A percentile compares a stretch with the other conserved stretches of the same genome.
These are phyloP conservation scores for Seriola quinqueradiata DNA, from an alignment of 2,113 vertebrate genomes.

Conservation along the genomic window DNA sequence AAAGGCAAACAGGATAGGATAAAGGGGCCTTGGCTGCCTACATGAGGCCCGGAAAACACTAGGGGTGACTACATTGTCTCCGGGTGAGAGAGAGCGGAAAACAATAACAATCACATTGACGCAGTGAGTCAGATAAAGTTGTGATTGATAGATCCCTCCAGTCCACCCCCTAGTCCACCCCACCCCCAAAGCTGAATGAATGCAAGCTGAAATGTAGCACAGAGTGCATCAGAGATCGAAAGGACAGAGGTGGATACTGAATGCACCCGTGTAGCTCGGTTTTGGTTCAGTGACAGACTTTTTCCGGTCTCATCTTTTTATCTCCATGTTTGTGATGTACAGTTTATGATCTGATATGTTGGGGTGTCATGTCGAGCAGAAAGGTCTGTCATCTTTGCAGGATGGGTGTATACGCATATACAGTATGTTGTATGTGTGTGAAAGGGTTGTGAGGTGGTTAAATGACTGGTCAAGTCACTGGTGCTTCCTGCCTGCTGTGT, in stretches of 20 bases:
- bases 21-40: slow-evolving; percentile 69
- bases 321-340: slow-evolving; percentile 30
- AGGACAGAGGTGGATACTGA: slow-evolving; percentile 45
- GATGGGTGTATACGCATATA: not conserved
- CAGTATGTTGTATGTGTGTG: not conserved
- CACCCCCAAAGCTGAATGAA: slow-evolving; percentile 30
- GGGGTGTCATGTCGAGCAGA: slow-evolving; percentile 3
- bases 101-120: slow-evolving; percentile 63
- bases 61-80: slow-evolving; percentile 63
- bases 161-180: slow-evolving; percentile 2
- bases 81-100: slow-evolving; percentile 63
- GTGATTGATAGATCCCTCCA: slow-evolving; percentile 64
- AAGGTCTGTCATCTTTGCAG: not conserved
- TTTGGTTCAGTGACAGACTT: slow-evolving; percentile 34
- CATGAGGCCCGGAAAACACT: slow-evolving; percentile 49
- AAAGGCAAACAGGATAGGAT: slow-evolving; percentile 71
- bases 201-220: slow-evolving; percentile 48
- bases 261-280: slow-evolving; percentile 26
- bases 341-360: slow-evolving; percentile 9
- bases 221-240: slow-evolving; percentile 42
- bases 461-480: slow-evolving; percentile 34
- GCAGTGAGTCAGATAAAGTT: slow-evolving; percentile 68
- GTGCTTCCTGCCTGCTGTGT: slow-evolving; percentile 54
- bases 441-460: slow-evolving; percentile 1
- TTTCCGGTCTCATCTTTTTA: not conserved